A percentile compares a stretch with the other conserved stretches of the same genome.
phyloP scores from a whole-genome alignment of 2,797 vertebrate species.

The Poecilia picta region DNA sequence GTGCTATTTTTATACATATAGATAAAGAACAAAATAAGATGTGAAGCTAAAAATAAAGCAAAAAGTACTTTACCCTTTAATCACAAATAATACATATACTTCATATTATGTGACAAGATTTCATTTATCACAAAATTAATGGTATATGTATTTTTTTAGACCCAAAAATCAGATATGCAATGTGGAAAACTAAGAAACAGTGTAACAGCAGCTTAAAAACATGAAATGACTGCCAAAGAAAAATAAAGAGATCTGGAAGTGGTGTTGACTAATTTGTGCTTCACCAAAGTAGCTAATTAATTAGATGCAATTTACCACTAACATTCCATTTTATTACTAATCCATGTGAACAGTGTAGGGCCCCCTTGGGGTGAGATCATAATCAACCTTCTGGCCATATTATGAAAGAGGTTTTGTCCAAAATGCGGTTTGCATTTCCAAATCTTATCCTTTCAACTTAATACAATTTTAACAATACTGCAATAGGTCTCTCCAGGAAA shows the following conservation, averaged over 20 bases:
- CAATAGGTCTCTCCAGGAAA: not conserved
- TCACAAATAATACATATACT: not conserved
- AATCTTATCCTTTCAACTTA: not conserved
- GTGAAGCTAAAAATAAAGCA: not conserved
- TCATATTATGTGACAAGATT: not conserved
- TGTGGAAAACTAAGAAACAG: not conserved
- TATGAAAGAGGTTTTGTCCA: not conserved
- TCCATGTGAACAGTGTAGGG: not conserved
- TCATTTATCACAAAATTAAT: not conserved
- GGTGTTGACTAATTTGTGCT: not conserved
- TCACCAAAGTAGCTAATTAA: not conserved
- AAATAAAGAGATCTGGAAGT: not conserved
- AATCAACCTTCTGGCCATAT: not conserved
- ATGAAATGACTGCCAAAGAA: not conserved
- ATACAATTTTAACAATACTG: not conserved
- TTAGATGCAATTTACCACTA: not conserved
- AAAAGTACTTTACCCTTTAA: not conserved
- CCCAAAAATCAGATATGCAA: not conserved
- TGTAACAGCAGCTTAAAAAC: not conserved
- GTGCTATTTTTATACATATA: not conserved
- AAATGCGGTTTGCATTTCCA: not conserved
- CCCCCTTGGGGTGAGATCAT: not conserved
- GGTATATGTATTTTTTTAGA: not conserved
- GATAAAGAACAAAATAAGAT: not conserved
- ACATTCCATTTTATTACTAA: not conserved